Percentiles rank a stretch among this genome's conserved stretches.
Conservation (phyloP, 2,797 vertebrate species). For the Periophthalmus magnuspinnatus region DNA sequence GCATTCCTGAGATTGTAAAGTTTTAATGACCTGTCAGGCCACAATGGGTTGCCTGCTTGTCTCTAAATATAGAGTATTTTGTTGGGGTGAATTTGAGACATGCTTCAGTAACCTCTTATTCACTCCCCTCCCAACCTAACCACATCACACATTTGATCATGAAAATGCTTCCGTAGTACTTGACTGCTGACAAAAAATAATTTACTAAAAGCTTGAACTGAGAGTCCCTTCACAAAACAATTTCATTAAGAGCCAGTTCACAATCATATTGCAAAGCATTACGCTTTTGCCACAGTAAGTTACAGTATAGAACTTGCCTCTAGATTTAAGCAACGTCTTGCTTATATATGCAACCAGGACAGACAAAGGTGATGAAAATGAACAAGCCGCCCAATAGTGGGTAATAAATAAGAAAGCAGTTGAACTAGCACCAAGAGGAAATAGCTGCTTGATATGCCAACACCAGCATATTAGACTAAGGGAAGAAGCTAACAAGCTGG, state of each 20-base stretch:
- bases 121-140: constrained; percentile 15
- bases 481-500: constrained; percentile 11
- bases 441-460: constrained; percentile 45
- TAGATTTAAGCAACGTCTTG: not conserved
- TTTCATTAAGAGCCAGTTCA: not conserved
- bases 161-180: constrained; percentile 12
- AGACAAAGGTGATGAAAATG: constrained; percentile 12
- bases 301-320: not conserved
- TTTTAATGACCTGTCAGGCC: constrained; percentile 51
- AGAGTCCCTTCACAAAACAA: not conserved
- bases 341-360: not conserved
- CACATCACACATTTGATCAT: constrained; percentile 7
- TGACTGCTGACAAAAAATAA: constrained; percentile 33
- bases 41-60: constrained; percentile 6
- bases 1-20: constrained; percentile 42
- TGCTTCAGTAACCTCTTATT: constrained; percentile 11
- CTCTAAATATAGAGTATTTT: constrained; percentile 60
- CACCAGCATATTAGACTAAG: constrained; percentile 23
- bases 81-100: constrained; percentile 11
- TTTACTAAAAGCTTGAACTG: constrained; percentile 31
- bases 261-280: not conserved
- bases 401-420: constrained; percentile 48
- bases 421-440: constrained; percentile 33
- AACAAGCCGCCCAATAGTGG: not conserved
- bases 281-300: not conserved